Percentiles rank a stretch among this genome's conserved stretches.
Conservation (phyloP, 2,797 vertebrate species). For the Podarcis siculus region DNA sequence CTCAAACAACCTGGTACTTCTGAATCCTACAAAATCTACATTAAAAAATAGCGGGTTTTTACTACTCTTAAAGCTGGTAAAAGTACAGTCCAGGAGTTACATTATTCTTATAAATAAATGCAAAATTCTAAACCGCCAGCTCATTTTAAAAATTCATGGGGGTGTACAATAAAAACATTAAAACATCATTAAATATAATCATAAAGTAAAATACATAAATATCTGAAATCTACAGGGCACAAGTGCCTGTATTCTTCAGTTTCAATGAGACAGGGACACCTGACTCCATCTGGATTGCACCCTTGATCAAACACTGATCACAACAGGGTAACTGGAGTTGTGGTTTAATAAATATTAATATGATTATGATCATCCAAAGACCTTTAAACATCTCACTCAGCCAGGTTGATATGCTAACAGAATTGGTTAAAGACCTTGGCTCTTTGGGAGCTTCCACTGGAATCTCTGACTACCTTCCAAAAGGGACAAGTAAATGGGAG, state of each 20-base stretch:
- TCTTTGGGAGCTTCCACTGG: background rate
- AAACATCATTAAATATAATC: no score
- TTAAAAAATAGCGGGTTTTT: no score
- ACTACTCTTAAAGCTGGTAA: background rate
- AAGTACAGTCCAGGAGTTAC: background rate
- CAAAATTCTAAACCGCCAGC: no score
- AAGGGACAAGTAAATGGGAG: constrained; percentile 26
- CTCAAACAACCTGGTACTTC: background rate
- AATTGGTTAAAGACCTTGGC: constrained; percentile 17
- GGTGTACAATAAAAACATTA: no score
- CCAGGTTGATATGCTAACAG: background rate
- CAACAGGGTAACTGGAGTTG: background rate
- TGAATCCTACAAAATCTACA: background rate
- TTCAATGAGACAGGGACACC: background rate
- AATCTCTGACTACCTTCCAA: background rate
- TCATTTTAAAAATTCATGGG: no score
- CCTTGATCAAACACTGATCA: background rate
- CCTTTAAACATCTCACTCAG: background rate
- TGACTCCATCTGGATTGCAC: background rate
- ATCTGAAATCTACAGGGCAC: background rate
- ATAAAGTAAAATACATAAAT: background rate
- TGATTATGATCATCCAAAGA: background rate
- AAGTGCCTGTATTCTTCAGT: no score
- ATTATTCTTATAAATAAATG: no score
- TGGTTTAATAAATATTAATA: background rate